Percentiles rank a stretch among this genome's conserved stretches.
These are phyloP conservation scores for Resseliella maxima DNA, from an alignment of 2,888 invertebrate genomes.

Conservation along the genomic window DNA sequence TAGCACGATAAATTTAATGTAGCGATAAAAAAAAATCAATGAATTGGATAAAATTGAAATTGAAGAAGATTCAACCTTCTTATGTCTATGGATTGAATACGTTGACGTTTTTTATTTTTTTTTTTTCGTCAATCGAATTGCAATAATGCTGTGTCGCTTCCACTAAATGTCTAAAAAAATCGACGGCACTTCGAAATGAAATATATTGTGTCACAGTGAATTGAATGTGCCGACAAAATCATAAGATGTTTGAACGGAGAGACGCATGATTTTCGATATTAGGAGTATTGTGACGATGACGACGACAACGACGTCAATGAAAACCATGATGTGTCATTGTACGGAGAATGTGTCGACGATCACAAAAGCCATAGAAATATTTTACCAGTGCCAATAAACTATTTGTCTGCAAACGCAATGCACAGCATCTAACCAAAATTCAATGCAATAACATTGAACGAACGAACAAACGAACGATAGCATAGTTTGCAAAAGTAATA, in stretches of 20 bases:
- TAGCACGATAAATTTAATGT: not conserved
- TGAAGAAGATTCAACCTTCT: constrained; percentile 31
- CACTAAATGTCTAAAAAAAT: not conserved
- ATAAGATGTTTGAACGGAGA: not conserved
- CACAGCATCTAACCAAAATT: constrained; percentile 12
- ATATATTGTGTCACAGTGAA: not conserved
- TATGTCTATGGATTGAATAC: not conserved
- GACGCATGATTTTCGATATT: not conserved
- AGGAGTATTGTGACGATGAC: not conserved
- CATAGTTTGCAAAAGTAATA: not conserved
- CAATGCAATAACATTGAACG: not conserved
- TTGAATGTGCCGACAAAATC: not conserved
- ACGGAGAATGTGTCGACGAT: not conserved
- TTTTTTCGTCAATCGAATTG: not conserved
- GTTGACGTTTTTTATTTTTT: not conserved
- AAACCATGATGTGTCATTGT: not conserved
- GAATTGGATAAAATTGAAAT: constrained; percentile 43
- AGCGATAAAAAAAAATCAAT: constrained; percentile 28
- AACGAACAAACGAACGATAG: not conserved
- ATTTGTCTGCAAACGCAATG: not conserved
- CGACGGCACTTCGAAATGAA: not conserved
- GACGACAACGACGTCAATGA: not conserved
- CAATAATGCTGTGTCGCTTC: not conserved
- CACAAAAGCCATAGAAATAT: constrained; percentile 1
- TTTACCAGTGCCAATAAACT: constrained; percentile 27